Conservation (phyloP, 2,888 invertebrate genomes). For the Pollenia labialis region DNA sequence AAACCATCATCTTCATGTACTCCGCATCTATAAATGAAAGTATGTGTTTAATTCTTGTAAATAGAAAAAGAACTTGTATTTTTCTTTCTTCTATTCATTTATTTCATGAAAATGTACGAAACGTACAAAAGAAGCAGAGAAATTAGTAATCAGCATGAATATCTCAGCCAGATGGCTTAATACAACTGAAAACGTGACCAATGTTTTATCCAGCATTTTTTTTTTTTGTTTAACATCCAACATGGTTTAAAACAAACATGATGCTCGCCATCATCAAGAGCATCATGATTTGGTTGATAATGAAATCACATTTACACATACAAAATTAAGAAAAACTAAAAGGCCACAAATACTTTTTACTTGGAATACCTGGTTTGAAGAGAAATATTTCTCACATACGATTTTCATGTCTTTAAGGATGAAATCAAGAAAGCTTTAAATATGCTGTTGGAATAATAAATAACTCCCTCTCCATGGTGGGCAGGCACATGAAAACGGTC, state of each 20-base stretch:
- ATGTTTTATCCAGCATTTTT: conserved; percentile 50
- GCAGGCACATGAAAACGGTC: background rate
- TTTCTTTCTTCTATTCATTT: conserved; percentile 31
- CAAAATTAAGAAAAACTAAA: conserved; percentile 38
- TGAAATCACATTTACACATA: conserved; percentile 72
- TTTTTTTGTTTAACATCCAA: conserved; percentile 33
- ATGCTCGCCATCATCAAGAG: conserved; percentile 57
- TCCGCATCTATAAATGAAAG: conserved; percentile 20
- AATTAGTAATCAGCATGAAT: conserved; percentile 83
- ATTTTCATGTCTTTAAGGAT: conserved; percentile 58
- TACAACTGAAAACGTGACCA: conserved; percentile 83
- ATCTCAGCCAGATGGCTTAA: conserved; percentile 81
- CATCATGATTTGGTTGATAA: conserved; percentile 67
- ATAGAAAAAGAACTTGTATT: background rate
- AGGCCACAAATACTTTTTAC: conserved; percentile 63
- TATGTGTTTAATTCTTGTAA: background rate
- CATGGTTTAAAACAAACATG: conserved; percentile 66
- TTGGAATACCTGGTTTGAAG: conserved; percentile 63
- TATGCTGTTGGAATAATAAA: conserved; percentile 67
- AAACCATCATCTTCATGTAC: conserved; percentile 26
- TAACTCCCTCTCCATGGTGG: conserved; percentile 34
- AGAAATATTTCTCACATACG: conserved; percentile 8
- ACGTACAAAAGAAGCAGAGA: conserved; percentile 61
- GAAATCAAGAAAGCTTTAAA: conserved; percentile 64
- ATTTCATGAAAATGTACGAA: conserved; percentile 78